Evolutionary conservation across 2,888 invertebrate genomes (phyloP).

Genomic region (Didymodactylos carnosus): DNA sequence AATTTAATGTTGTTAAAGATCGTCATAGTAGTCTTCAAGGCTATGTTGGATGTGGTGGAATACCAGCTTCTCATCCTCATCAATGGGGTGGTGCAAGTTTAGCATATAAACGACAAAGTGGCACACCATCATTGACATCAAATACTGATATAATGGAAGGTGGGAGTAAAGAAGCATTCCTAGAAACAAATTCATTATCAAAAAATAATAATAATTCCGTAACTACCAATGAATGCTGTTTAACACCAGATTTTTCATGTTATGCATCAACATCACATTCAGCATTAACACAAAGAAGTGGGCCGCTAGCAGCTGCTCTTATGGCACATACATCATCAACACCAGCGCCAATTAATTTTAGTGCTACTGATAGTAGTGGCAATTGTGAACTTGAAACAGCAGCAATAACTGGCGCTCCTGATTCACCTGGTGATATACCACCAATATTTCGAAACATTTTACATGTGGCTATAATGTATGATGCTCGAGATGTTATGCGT

Average conservation of each 20-base stretch:
- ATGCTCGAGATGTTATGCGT: slow-evolving; percentile 39
- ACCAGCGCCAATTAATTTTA: not conserved
- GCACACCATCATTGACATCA: not conserved
- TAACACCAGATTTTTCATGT: no score
- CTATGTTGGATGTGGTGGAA: not conserved
- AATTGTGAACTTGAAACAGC: not conserved
- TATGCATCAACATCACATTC: no score
- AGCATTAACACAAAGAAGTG: not conserved
- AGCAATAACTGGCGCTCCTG: not conserved
- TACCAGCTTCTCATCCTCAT: not conserved
- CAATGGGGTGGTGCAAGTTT: not conserved
- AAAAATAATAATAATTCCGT: not conserved
- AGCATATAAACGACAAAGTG: no score
- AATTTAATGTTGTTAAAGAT: not conserved
- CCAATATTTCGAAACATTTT: slow-evolving; percentile 40
- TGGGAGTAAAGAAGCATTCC: not conserved
- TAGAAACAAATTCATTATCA: not conserved
- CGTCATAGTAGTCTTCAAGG: not conserved
- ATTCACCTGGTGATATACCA: slow-evolving; percentile 24
- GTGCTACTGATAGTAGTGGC: not conserved
- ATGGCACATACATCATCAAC: not conserved
- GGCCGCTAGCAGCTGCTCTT: not conserved
- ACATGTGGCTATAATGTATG: slow-evolving; percentile 27
- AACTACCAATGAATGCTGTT: no score
- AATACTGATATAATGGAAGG: not conserved